Conservation (phyloP, 2,113 vertebrate genomes). For the Rhynchomys soricoides region DNA sequence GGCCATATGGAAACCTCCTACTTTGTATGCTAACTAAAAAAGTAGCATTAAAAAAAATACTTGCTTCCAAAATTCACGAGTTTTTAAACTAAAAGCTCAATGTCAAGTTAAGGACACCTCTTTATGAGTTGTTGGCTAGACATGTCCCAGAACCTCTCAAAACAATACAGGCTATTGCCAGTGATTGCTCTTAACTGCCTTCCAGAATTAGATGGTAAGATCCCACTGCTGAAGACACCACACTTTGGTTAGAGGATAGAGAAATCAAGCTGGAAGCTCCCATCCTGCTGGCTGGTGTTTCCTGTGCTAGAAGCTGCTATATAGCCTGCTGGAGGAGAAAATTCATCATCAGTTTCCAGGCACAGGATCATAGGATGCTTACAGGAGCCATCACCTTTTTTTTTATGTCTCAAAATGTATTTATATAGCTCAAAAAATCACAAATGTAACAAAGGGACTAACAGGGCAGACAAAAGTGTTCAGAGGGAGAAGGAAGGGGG, state of each 20-base stretch:
- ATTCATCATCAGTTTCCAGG: not conserved
- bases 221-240: not conserved
- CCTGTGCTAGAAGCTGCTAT: not conserved
- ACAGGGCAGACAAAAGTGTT: not conserved
- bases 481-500: not conserved
- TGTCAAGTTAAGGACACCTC: not conserved
- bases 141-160: not conserved
- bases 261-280: not conserved
- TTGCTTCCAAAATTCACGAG: not conserved
- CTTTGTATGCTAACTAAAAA: not conserved
- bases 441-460: not conserved
- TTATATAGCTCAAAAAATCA: not conserved
- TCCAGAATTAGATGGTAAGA: not conserved
- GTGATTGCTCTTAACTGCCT: not conserved
- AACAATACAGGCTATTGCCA: not conserved
- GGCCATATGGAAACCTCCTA: not conserved
- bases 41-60: not conserved
- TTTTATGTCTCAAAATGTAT: not conserved
- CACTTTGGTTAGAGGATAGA: not conserved
- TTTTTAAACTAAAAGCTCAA: not conserved
- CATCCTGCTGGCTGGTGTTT: not conserved
- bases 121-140: not conserved
- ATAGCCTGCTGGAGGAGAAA: not conserved
- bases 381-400: not conserved
- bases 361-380: not conserved